These are phyloP conservation scores for Clarias platycephalus DNA, from an alignment of 2,797 vertebrate genomes.

Conservation along the genomic window DNA sequence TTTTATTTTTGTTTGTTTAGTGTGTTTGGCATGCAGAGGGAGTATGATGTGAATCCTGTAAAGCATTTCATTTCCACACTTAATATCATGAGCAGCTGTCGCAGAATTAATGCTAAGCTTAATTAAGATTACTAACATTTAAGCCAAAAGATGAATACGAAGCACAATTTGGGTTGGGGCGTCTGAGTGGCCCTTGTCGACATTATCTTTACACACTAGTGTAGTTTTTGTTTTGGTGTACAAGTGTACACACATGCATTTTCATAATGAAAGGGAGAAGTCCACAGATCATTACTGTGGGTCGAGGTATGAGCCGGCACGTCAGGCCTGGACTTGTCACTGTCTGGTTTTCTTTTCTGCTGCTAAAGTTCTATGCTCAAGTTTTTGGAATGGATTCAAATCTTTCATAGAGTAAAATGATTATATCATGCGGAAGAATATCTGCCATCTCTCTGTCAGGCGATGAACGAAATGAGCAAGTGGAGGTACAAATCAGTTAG, in stretches of 20 bases:
- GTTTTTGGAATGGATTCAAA: constrained; percentile 2
- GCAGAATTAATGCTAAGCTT: not conserved
- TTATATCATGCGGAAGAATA: constrained; percentile 1
- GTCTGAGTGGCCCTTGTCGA: not conserved
- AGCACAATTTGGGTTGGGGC: not conserved
- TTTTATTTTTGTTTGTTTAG: not conserved
- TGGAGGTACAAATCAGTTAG: not conserved
- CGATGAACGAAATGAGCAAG: not conserved
- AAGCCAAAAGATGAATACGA: not conserved
- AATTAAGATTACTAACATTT: not conserved
- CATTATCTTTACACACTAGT: not conserved
- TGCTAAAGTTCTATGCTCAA: not conserved
- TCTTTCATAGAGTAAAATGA: not conserved
- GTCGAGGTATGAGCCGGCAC: not conserved
- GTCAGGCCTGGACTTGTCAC: not conserved
- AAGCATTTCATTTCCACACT: not conserved
- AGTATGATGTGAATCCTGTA: not conserved
- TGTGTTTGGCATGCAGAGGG: not conserved
- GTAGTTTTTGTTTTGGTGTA: not conserved
- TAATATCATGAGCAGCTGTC: not conserved
- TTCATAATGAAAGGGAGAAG: constrained; percentile 12
- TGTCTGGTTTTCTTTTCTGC: not conserved
- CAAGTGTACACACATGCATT: not conserved
- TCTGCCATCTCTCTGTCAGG: not conserved
- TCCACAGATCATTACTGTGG: not conserved